Conservation (phyloP, 2,888 invertebrate genomes). For the Brenthis ino region DNA sequence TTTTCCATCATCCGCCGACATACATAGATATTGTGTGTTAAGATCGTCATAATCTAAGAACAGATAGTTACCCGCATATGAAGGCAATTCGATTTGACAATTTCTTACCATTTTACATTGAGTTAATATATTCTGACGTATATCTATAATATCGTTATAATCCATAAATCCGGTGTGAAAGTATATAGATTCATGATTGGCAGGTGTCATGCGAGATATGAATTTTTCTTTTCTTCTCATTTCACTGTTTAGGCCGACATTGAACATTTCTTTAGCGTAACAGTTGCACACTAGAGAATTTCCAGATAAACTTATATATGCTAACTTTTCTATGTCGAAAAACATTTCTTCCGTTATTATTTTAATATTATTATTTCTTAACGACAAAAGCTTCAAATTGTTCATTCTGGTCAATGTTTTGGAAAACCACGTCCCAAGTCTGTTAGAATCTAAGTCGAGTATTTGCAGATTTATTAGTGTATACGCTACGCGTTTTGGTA, state of each 20-base stretch:
- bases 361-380: conserved; percentile 81
- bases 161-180: conserved; percentile 53
- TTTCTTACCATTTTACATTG: conserved; percentile 37
- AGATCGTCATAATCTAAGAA: conserved; percentile 53
- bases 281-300: conserved; percentile 85
- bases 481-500: conserved; percentile 55
- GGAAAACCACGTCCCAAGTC: conserved; percentile 80
- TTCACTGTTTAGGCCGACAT: conserved; percentile 51
- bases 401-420: conserved; percentile 61
- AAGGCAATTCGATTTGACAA: conserved; percentile 39
- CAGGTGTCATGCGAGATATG: conserved; percentile 15
- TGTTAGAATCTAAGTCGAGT: conserved; percentile 79
- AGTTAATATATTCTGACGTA: conserved; percentile 44
- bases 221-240: conserved; percentile 5
- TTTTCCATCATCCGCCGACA: conserved; percentile 47
- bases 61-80: conserved; percentile 48
- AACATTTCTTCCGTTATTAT: conserved; percentile 81
- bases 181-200: neutral
- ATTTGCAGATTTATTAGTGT: conserved; percentile 66
- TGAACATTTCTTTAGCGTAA: conserved; percentile 74
- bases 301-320: conserved; percentile 75
- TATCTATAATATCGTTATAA: conserved; percentile 48
- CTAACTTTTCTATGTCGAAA: conserved; percentile 72
- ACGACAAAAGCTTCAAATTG: conserved; percentile 65
- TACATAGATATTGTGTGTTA: conserved; percentile 50